Conservation (phyloP, 2,113 vertebrate species). For the Laticauda laticaudata region DNA sequence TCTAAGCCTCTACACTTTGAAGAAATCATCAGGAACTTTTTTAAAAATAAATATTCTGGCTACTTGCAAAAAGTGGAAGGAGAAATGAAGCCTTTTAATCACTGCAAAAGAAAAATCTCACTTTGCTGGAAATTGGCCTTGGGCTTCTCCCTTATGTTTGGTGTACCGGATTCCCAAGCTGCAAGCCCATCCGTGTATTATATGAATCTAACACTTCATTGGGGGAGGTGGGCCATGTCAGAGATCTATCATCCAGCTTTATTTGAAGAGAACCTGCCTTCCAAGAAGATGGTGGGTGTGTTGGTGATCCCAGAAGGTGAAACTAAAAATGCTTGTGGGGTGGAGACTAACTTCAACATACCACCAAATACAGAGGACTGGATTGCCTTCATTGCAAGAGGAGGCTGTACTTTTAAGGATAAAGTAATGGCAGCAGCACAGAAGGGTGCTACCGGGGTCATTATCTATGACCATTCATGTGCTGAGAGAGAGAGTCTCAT, state of each 20-base stretch:
- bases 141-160: conserved; percentile 40
- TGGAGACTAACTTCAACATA: conserved; percentile 40
- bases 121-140: conserved; percentile 20
- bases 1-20: neutral
- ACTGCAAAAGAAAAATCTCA: conserved; percentile 15
- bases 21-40: neutral
- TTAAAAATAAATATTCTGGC: conserved; percentile 11
- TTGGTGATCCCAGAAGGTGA: conserved; percentile 44
- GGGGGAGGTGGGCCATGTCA: conserved; percentile 45
- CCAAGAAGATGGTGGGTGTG: conserved; percentile 45
- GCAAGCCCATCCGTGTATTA: conserved; percentile 21
- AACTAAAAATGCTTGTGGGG: conserved; percentile 34
- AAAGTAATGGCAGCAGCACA: conserved; percentile 41
- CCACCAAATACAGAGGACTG: conserved; percentile 30
- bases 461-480: conserved; percentile 42
- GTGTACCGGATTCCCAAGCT: conserved; percentile 26
- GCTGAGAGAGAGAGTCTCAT: conserved; percentile 23
- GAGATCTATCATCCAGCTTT: conserved; percentile 45
- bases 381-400: conserved; percentile 54
- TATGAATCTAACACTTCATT: conserved; percentile 48
- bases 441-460: conserved; percentile 50
- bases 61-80: conserved; percentile 17
- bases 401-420: conserved; percentile 43
- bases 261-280: conserved; percentile 51
- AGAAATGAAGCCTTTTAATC: conserved; percentile 30